phyloP scores from a whole-genome alignment of 2,888 invertebrate genomes.

The Apamea anceps region DNA sequence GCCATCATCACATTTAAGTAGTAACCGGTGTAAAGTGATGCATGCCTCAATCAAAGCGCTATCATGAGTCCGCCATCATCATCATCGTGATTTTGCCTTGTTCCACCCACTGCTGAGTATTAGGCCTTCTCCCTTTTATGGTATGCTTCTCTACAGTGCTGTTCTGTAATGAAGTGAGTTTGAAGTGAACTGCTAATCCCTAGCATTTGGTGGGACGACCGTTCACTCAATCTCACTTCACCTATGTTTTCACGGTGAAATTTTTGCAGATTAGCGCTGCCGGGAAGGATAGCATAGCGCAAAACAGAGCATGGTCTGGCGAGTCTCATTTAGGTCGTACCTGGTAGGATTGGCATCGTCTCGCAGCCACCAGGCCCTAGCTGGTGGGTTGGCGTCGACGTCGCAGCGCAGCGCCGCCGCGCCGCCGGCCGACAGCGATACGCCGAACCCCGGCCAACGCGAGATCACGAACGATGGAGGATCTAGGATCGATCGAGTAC shows the following conservation, averaged over 20 bases:
- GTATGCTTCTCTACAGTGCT: background rate
- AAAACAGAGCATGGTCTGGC: background rate
- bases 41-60: background rate
- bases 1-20: background rate
- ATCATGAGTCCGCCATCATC: no score
- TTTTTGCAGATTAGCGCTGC: background rate
- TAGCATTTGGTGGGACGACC: no score
- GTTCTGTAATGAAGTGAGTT: no score
- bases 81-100: background rate
- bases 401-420: conserved; percentile 97
- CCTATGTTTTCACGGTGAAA: background rate
- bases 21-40: background rate
- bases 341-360: conserved; percentile 90
- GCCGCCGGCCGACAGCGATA: conserved; percentile 96
- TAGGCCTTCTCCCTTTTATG: no score
- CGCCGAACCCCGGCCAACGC: conserved; percentile 97
- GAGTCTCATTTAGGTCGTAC: conserved; percentile 53
- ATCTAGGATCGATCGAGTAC: conserved; percentile 88
- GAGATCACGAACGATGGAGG: conserved; percentile 98
- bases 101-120: background rate
- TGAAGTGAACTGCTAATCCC: no score
- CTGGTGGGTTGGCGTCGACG: conserved; percentile 97
- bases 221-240: background rate
- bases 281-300: background rate
- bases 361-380: conserved; percentile 95